Base-by-base conservation (phyloP, 1,140 invertebrate species). In the Neodiprion fabricii region DNA sequence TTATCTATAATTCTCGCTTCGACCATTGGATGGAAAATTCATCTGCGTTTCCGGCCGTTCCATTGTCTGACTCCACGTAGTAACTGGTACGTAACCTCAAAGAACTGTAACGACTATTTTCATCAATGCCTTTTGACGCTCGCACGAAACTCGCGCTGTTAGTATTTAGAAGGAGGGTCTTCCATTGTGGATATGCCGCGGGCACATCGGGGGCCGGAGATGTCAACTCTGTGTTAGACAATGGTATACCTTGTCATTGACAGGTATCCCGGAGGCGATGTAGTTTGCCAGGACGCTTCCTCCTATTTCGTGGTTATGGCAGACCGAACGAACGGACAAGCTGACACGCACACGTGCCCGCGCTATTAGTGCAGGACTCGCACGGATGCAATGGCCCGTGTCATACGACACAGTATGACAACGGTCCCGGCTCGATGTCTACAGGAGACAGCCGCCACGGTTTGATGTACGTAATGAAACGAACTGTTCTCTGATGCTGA, bases 171-270 rank as follows among this genome's bases (percentile, higher is more conserved):
- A 40, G 28, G 28, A 40, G 61, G 61, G 21, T 23, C 67, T 69
- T 23, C 67, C 17, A 69, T 7, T 11, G 67, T 69, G 7, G 17
- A 69, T 47, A 21, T 69, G 67, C 40, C 21, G 7, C 21, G n/a
- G 17, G 67, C 40, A 69, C 40, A 14, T 69, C 21, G 14, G 17
- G 11, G 67, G 67, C 7, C n/a, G 67, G 23, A 21, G 67, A 69
- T 69, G 67, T 69, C 67, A 69, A 69, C 67, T 23, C 67, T 47
- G 40, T 21, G 67, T 69, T 69, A 69, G 67, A 69, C 67, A 69
- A 69, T 69, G 67, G 21, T 23, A 21, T 69, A 69, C 40, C 67
- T 23, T 47, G 67, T 69, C 67, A 69, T 69, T 47, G 67, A 69
- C 67, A 69, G 67, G 11, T 14, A 47, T 23, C 67, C 67, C 67